Evolutionary conservation across 2,113 vertebrate species (phyloP), one percentile per base, ranked within the genome.

Genomic region (Paedocypris sp.): DNA sequence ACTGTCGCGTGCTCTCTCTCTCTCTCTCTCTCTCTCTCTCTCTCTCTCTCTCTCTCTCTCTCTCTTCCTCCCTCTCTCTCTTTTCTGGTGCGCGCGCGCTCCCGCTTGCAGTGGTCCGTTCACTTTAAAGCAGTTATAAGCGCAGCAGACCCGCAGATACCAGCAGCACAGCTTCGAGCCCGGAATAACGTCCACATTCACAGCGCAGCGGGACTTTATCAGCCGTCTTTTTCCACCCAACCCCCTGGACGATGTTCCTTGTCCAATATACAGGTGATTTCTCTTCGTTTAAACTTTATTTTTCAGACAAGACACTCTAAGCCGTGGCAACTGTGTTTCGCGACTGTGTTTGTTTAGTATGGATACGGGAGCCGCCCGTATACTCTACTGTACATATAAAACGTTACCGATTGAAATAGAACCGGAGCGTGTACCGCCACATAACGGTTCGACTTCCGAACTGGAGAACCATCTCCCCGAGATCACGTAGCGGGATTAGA

Each of bases 251-350:
- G 67, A 88, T 88, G 86, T 88, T 88, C 79, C 84, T 88, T 54
- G 64, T 88, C 76, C 86, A 88, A 73, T 88, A 88, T 79, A 83
- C 85, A 83, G 86, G 86, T 88, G 83, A 4, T 59, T 9, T 19
- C 3, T 58, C 11, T 43, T 62, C 12, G 75, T 76, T 79, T 31
- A 6, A 57, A 62, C 53, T 48, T 63, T 53, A 41, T 35, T 46
- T 15, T 9, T 13, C 18, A 23, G 28, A 38, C n/a, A 43, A 45
- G 16, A 35, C 5, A 10, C 16, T 9, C n/a, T 2, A 28, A 11
- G 32, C 31, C 4, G 5, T 23, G 12, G 3, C 26, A 31, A 12
- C 32, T 18, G 10, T 12, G 26, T 31, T 12, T 32, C n/a, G n/a
- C n/a, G n/a, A n/a, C 1, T 43, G 38, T 20, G 32, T 1, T 36